A percentile compares a stretch with the other conserved stretches of the same genome.
Evolutionary conservation across 2,888 invertebrate species (phyloP).

Genomic region (Drosophila rellima): DNA sequence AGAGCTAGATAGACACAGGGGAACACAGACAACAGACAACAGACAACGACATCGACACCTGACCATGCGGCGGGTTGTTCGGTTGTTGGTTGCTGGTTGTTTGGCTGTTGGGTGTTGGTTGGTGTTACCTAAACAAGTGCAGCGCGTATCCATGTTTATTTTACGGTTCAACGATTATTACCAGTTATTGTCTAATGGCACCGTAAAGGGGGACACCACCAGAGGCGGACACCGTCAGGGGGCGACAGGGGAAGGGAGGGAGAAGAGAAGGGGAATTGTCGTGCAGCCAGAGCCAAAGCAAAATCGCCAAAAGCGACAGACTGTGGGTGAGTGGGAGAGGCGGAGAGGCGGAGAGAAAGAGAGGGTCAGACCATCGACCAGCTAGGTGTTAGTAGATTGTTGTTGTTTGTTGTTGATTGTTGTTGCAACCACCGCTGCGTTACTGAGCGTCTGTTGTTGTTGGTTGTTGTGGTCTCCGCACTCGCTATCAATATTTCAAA

Average conservation of each 20-base stretch:
- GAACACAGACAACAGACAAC: conserved; percentile 7
- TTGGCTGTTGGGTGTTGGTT: conserved; percentile 31
- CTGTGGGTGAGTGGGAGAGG: conserved; percentile 4
- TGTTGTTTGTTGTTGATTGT: conserved; percentile 29
- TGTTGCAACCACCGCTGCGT: conserved; percentile 63
- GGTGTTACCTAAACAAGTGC: conserved; percentile 79
- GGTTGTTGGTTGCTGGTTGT: conserved; percentile 19
- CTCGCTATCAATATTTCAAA: conserved; percentile 79
- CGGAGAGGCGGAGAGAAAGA: conserved; percentile 10
- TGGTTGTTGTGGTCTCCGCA: conserved; percentile 66
- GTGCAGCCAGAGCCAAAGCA: conserved; percentile 50
- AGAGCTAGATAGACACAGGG: conserved; percentile 8
- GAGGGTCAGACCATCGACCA: conserved; percentile 35
- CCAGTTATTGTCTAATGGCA: conserved; percentile 80
- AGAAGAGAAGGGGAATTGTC: conserved; percentile 13
- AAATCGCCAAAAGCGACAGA: conserved; percentile 58
- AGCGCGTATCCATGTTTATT: conserved; percentile 81
- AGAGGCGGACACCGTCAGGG: conserved; percentile 23
- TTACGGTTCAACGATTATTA: conserved; percentile 83
- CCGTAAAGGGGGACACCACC: conserved; percentile 66
- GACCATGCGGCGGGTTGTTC: conserved; percentile 52
- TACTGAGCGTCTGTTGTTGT: conserved; percentile 53
- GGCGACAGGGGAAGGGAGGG: conserved; percentile 9
- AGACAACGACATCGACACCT: conserved; percentile 75
- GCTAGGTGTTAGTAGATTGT: conserved; percentile 71